phyloP scores from a whole-genome alignment of 1,140 invertebrate species.

The Telenomus remus region DNA sequence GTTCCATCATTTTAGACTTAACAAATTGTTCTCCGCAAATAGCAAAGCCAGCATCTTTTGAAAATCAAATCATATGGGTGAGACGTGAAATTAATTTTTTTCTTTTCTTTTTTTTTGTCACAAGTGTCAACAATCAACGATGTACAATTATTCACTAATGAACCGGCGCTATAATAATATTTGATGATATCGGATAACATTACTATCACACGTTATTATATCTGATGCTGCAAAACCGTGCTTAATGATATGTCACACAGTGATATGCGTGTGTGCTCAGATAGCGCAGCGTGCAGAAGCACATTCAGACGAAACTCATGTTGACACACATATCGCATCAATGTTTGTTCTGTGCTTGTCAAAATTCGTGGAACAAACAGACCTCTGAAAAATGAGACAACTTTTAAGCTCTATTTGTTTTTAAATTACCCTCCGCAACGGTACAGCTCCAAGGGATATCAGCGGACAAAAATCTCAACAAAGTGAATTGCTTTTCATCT shows the following conservation, averaged over 20 bases:
- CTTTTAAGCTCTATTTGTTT: slow-evolving; percentile 14
- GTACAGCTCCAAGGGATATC: too few species aligned
- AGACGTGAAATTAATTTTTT: too few species aligned
- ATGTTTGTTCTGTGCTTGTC: slow-evolving; percentile 30
- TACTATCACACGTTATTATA: slow-evolving; percentile 21
- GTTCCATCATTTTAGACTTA: too few species aligned
- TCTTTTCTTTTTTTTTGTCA: too few species aligned
- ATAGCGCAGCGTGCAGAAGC: slow-evolving; percentile 27
- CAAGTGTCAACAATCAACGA: too few species aligned
- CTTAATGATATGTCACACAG: slow-evolving; percentile 32
- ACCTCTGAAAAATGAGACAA: slow-evolving; percentile 15
- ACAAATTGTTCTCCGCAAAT: too few species aligned
- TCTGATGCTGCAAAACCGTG: slow-evolving; percentile 29
- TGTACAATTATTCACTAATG: slow-evolving; percentile 11
- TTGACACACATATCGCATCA: slow-evolving; percentile 28
- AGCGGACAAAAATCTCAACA: too few species aligned
- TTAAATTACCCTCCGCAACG: slow-evolving; percentile 2
- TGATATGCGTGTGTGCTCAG: slow-evolving; percentile 17
- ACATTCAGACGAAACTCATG: slow-evolving; percentile 22
- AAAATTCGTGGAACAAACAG: slow-evolving; percentile 17
- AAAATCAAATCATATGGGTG: too few species aligned
- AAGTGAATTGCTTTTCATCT: too few species aligned
- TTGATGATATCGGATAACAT: slow-evolving; percentile 22
- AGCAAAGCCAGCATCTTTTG: too few species aligned
- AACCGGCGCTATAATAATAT: slow-evolving; percentile 23